phyloP scores from a whole-genome alignment of 2,113 vertebrate species.

The Ameiurus melas region DNA sequence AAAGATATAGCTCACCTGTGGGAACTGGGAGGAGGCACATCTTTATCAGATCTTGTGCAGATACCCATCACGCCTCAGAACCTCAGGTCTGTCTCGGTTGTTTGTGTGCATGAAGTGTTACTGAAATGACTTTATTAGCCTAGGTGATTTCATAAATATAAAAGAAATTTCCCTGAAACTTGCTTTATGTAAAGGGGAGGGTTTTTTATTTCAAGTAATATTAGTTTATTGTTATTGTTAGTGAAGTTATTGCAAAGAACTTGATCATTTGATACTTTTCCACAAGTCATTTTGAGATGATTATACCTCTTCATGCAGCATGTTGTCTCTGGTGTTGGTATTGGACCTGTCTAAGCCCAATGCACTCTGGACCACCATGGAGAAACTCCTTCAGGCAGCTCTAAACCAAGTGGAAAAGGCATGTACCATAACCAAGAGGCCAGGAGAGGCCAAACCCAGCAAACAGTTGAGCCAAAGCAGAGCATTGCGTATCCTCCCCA shows the following conservation, averaged over 20 bases:
- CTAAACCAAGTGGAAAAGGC: constrained; percentile 78
- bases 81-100: constrained; percentile 69
- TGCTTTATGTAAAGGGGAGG: neutral
- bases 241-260: neutral
- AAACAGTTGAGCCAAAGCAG: constrained; percentile 71
- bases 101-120: constrained; percentile 3
- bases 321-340: constrained; percentile 84
- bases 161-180: neutral
- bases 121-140: neutral
- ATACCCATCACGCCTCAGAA: constrained; percentile 82
- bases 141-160: neutral
- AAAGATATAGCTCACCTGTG: constrained; percentile 94
- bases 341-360: constrained; percentile 91
- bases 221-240: no score
- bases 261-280: neutral
- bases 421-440: constrained; percentile 71
- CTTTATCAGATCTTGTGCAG: constrained; percentile 84
- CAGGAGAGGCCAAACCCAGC: constrained; percentile 68
- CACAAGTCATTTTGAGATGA: neutral
- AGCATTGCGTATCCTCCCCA: constrained; percentile 72
- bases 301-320: constrained; percentile 69
- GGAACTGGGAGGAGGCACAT: constrained; percentile 94
- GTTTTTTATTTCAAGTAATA: neutral
- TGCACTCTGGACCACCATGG: constrained; percentile 87
- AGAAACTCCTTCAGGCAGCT: constrained; percentile 81